These are phyloP conservation scores for Trachops cirrhosus DNA, from an alignment of 2,797 vertebrate species.

Conservation along the genomic window DNA sequence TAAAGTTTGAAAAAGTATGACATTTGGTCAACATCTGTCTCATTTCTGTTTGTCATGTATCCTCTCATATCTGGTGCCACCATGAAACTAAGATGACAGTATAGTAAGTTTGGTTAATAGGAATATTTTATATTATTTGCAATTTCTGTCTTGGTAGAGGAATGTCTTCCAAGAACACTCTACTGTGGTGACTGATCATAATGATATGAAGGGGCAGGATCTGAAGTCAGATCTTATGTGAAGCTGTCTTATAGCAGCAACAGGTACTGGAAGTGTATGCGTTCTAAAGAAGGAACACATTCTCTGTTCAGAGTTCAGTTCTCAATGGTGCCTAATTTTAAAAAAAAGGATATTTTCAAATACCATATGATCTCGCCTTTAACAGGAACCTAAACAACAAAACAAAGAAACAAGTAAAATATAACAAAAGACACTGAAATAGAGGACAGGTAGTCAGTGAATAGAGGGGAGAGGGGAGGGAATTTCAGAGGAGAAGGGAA, in stretches of 20 bases:
- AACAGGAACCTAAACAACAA: too few species aligned
- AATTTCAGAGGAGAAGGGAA: too few species aligned
- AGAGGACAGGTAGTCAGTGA: too few species aligned
- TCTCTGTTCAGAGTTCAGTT: background rate
- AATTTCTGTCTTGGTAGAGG: background rate
- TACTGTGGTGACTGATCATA: background rate
- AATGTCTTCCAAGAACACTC: background rate
- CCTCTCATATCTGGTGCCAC: background rate
- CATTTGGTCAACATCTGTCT: background rate
- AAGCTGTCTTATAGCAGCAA: background rate
- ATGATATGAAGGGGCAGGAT: background rate
- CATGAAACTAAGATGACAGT: background rate
- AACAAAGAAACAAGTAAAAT: too few species aligned
- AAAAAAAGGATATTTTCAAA: background rate
- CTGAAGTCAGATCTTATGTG: background rate
- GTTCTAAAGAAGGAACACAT: background rate
- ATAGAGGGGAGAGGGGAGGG: too few species aligned
- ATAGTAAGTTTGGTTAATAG: background rate
- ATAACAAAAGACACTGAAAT: too few species aligned
- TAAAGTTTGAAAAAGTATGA: background rate
- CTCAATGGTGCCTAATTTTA: background rate
- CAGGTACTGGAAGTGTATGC: fast-evolving
- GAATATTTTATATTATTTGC: background rate
- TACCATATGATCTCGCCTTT: too few species aligned
- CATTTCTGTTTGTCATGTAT: background rate